Conservation (phyloP, 2,797 vertebrate genomes). For the Pseudopleuronectes americanus region DNA sequence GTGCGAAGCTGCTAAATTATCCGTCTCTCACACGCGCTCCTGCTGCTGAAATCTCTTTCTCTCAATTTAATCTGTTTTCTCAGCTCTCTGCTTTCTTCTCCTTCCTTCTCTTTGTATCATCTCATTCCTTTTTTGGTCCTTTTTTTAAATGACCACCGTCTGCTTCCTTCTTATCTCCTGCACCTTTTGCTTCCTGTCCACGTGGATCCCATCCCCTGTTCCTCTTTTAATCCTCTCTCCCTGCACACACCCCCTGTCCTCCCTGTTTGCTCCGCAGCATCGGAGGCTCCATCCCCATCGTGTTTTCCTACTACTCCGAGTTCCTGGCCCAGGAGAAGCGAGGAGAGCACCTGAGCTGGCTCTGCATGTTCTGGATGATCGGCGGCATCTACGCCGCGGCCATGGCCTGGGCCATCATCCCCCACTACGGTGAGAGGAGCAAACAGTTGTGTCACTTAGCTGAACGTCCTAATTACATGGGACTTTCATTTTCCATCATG, state of each 20-base stretch:
- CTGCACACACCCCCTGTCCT: background rate
- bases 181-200: too few species aligned
- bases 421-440: constrained; percentile 90
- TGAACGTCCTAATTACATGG: background rate
- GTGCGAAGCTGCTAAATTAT: background rate
- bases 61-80: too few species aligned
- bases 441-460: background rate
- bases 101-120: background rate
- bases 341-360: constrained; percentile 97
- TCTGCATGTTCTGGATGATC: constrained; percentile 99
- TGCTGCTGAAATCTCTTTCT: background rate
- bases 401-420: constrained; percentile 99
- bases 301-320: constrained; percentile 98
- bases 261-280: constrained; percentile 82
- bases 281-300: constrained; percentile 96
- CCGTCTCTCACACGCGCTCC: background rate
- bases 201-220: background rate
- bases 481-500: background rate
- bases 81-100: background rate
- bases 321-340: constrained; percentile 98
- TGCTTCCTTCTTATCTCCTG: background rate
- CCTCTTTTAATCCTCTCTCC: background rate
- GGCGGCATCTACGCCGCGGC: constrained; percentile 96
- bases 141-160: background rate
- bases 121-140: too few species aligned